Conservation (phyloP, 1,140 invertebrate genomes). For the Heliconius eleuchia region DNA sequence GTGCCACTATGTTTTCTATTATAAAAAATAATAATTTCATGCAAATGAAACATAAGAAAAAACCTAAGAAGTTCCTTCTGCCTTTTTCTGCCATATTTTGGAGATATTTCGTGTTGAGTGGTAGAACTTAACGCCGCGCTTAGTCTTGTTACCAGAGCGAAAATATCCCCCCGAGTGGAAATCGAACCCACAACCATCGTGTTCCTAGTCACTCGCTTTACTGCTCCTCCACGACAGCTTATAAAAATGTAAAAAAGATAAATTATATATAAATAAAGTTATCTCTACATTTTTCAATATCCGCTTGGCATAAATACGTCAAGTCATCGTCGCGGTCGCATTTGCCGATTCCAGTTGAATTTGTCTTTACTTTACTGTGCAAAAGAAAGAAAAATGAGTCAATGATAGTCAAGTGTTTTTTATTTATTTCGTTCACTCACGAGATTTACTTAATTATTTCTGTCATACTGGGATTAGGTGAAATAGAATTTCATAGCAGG, state of each 20-base stretch:
- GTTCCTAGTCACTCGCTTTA: no score
- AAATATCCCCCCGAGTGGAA: no score
- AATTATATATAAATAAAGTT: not conserved
- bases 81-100: no score
- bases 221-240: no score
- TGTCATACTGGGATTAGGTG: no score
- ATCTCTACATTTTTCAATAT: conserved; percentile 43
- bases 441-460: no score
- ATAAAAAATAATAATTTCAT: not conserved
- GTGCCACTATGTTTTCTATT: not conserved
- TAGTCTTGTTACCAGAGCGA: not conserved
- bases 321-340: conserved; percentile 37
- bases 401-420: conserved; percentile 26
- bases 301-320: conserved; percentile 50
- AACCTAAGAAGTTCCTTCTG: no score
- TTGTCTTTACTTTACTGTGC: conserved; percentile 32
- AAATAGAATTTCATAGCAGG: no score
- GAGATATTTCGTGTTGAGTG: not conserved
- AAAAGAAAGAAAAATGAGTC: not conserved
- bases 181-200: no score
- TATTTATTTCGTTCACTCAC: not conserved
- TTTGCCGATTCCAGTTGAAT: conserved; percentile 38
- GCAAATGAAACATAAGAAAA: no score
- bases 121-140: not conserved
- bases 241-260: not conserved